Conservation (phyloP, 2,888 invertebrate species). For the Leptodirus hochenwartii region DNA sequence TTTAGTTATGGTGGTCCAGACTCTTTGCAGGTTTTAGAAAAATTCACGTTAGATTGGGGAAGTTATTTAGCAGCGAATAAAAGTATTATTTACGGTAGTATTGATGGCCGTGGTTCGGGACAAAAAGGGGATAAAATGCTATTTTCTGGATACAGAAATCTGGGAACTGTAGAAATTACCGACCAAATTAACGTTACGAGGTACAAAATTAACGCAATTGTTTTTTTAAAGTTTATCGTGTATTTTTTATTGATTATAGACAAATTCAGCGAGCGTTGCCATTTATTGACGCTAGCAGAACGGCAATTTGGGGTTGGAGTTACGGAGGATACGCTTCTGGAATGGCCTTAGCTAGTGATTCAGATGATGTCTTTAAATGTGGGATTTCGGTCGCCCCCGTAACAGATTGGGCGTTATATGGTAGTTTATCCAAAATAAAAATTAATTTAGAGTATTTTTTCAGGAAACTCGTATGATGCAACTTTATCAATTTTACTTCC, state of each 20-base stretch:
- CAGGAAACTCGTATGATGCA: not conserved
- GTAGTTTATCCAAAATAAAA: conserved; percentile 32
- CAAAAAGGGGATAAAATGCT: conserved; percentile 66
- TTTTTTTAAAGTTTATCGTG: conserved; percentile 7
- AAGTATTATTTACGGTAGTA: conserved; percentile 70
- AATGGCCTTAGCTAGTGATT: conserved; percentile 66
- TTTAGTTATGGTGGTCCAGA: conserved; percentile 83
- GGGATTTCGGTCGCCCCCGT: conserved; percentile 93
- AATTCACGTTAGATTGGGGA: conserved; percentile 74
- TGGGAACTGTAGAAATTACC: conserved; percentile 79
- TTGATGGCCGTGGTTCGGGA: conserved; percentile 84
- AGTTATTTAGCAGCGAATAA: conserved; percentile 69
- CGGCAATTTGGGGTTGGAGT: conserved; percentile 97
- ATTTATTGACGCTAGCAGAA: conserved; percentile 62
- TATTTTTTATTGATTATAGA: conserved; percentile 24
- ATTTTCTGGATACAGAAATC: conserved; percentile 61
- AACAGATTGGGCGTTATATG: conserved; percentile 91
- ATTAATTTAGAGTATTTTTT: not conserved
- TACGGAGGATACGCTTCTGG: conserved; percentile 92
- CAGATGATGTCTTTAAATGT: conserved; percentile 64
- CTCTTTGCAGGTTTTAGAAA: conserved; percentile 65
- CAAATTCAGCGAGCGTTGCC: conserved; percentile 42
- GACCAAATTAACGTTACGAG: conserved; percentile 79
- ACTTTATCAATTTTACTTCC: not conserved
- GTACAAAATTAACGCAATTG: conserved; percentile 25